Conservation (phyloP, 2,797 vertebrate genomes). For the Enteromius viviparus region DNA sequence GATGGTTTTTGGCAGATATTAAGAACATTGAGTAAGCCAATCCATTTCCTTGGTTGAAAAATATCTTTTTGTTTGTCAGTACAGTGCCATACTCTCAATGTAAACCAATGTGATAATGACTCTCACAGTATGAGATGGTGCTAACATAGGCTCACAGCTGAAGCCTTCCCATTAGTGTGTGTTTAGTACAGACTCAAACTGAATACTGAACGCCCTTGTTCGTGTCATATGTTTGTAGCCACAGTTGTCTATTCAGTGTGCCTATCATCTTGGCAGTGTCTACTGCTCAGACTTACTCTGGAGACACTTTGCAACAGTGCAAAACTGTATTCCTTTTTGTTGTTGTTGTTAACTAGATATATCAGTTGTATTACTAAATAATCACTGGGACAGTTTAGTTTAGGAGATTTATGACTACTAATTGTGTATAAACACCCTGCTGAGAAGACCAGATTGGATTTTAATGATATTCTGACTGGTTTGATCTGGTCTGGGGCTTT, state of each 20-base stretch:
- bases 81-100: constrained; percentile 26
- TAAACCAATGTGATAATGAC: constrained; percentile 52
- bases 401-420: not conserved
- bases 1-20: not conserved
- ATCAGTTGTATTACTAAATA: constrained; percentile 3
- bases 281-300: constrained; percentile 22
- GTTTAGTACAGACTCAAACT: constrained; percentile 46
- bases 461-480: not conserved
- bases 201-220: constrained; percentile 52
- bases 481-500: constrained; percentile 3
- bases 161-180: constrained; percentile 57
- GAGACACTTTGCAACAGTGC: constrained; percentile 35
- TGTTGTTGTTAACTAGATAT: constrained; percentile 37
- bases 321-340: constrained; percentile 35
- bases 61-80: constrained; percentile 11
- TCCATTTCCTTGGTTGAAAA: constrained; percentile 24
- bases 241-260: constrained; percentile 56
- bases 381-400: constrained; percentile 1
- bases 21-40: constrained; percentile 24
- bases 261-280: constrained; percentile 52
- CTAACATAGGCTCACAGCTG: constrained; percentile 68
- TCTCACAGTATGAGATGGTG: constrained; percentile 66
- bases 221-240: constrained; percentile 63
- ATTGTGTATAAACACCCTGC: not conserved
- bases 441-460: constrained; percentile 17